phyloP scores from a whole-genome alignment of 2,888 invertebrate species.

The Epinotia nisella region DNA sequence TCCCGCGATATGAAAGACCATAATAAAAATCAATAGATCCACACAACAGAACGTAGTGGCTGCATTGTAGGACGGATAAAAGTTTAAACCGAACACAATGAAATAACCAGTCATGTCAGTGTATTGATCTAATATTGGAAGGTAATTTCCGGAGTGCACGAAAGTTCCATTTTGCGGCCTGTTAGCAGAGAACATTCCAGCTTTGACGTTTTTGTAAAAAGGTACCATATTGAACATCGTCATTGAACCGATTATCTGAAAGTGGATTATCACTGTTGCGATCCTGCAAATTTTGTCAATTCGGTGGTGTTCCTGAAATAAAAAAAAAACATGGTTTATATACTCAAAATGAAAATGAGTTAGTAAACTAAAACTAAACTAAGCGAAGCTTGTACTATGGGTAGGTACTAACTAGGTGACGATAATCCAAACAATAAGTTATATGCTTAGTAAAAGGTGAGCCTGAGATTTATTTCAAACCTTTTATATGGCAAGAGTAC shows the following conservation, averaged over 20 bases:
- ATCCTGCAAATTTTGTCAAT: constrained; percentile 8
- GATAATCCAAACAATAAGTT: too few species aligned
- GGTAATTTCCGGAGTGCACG: not conserved
- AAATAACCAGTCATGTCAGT: not conserved
- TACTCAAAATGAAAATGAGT: too few species aligned
- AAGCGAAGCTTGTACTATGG: not conserved
- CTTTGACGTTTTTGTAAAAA: not conserved
- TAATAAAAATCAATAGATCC: constrained; percentile 6
- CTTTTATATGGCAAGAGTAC: too few species aligned
- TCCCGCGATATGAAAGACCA: constrained; percentile 3
- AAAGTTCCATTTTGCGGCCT: constrained; percentile 8
- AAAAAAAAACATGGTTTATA: not conserved
- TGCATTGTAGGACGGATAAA: not conserved
- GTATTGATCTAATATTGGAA: constrained; percentile 1
- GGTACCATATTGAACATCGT: constrained; percentile 8
- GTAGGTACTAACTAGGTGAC: too few species aligned
- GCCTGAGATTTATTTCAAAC: too few species aligned
- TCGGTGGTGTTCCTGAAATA: not conserved
- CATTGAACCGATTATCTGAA: not conserved
- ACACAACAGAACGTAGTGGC: not conserved
- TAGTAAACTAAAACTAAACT: too few species aligned
- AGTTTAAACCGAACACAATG: not conserved
- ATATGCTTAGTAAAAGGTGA: too few species aligned
- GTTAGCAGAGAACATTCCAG: not conserved
- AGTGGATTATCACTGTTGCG: not conserved